phyloP scores from a whole-genome alignment of 64 coral and sea anemone genomes.

The Pocillopora verrucosa region DNA sequence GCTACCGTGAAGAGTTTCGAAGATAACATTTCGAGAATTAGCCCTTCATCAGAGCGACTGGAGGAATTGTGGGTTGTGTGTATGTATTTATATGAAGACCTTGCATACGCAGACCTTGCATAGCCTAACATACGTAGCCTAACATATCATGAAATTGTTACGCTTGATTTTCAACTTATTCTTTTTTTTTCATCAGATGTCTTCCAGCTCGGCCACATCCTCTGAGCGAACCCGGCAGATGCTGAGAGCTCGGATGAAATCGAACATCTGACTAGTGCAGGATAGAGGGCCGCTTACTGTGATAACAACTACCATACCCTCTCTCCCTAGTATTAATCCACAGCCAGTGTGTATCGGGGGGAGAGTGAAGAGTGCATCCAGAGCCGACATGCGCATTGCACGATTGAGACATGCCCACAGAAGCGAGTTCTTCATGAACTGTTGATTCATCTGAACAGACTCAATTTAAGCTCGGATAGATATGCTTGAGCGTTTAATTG shows the following conservation, averaged over 20 bases:
- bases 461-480: constrained; percentile 15
- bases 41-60: no score
- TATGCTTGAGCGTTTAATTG: not conserved
- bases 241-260: constrained; percentile 40
- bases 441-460: constrained; percentile 29
- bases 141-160: no score
- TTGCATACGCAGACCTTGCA: no score
- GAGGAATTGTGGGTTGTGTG: no score
- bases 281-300: constrained; percentile 36
- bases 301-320: constrained; percentile 10
- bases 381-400: constrained; percentile 38
- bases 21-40: no score
- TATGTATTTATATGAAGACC: no score
- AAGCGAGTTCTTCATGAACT: constrained; percentile 56
- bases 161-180: not conserved
- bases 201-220: constrained; percentile 10
- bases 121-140: no score
- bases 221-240: constrained; percentile 28
- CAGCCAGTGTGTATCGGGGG: not conserved
- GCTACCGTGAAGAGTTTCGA: no score
- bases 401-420: constrained; percentile 49
- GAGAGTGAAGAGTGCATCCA: constrained; percentile 1
- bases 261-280: constrained; percentile 66
- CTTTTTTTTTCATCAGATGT: not conserved
- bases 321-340: constrained; percentile 50